A percentile compares a stretch with the other conserved stretches of the same genome.
phyloP scores from a whole-genome alignment of 2,888 invertebrate species.

The Chaitophorus viminalis region DNA sequence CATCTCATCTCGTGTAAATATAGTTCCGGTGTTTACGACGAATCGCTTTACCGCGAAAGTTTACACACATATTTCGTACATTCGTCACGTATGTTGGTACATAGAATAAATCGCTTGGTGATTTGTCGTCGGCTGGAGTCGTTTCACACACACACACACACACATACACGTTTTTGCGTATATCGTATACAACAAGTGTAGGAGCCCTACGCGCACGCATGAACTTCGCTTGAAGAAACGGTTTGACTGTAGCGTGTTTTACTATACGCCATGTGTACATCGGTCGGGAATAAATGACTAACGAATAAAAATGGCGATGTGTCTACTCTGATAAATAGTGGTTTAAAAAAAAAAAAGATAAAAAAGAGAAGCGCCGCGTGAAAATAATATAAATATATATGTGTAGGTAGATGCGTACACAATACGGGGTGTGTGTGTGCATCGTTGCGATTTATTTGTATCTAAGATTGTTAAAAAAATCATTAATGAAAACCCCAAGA shows the following conservation, averaged over 20 bases:
- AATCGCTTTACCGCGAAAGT: too few species aligned
- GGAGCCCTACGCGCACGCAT: neutral
- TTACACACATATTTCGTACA: neutral
- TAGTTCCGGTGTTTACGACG: too few species aligned
- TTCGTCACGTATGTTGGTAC: neutral
- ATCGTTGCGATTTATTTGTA: too few species aligned
- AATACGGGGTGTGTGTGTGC: neutral
- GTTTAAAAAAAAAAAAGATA: neutral
- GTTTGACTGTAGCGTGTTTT: neutral
- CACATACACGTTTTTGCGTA: too few species aligned
- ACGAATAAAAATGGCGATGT: constrained; percentile 16
- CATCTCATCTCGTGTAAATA: too few species aligned
- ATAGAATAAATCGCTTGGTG: constrained; percentile 16
- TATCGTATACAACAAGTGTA: too few species aligned
- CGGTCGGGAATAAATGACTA: constrained; percentile 9
- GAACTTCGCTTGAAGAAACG: neutral
- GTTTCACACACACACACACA: neutral
- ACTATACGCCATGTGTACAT: neutral
- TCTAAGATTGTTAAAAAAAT: too few species aligned
- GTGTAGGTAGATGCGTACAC: neutral
- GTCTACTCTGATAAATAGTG: constrained; percentile 26
- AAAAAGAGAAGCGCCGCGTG: neutral
- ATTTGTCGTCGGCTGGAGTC: constrained; percentile 29
- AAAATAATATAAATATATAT: neutral
- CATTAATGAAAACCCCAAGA: too few species aligned